A percentile compares a stretch with the other conserved stretches of the same genome.
Conservation (phyloP, 2,888 invertebrate species). For the Drosophila flavopinicola region DNA sequence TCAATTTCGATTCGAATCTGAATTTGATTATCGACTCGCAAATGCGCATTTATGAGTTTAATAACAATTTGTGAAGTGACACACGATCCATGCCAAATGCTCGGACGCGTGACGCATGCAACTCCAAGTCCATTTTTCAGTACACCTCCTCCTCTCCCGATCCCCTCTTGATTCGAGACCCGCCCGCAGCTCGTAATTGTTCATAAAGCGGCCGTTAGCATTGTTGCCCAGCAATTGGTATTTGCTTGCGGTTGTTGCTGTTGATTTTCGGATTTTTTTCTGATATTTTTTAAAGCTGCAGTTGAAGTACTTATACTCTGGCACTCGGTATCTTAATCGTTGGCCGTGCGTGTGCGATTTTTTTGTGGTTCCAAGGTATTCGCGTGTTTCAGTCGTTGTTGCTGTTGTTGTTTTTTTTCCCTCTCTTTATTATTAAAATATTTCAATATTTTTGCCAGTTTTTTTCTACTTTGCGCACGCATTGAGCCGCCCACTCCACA, state of each 20-base stretch:
- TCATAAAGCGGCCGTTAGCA: conserved; percentile 80
- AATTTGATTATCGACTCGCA: conserved; percentile 45
- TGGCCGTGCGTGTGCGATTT: conserved; percentile 72
- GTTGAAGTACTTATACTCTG: conserved; percentile 55
- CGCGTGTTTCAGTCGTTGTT: conserved; percentile 54
- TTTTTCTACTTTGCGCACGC: conserved; percentile 58
- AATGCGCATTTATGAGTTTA: conserved; percentile 48
- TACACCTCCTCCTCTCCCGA: neutral
- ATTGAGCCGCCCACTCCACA: conserved; percentile 73
- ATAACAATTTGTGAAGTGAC: conserved; percentile 64
- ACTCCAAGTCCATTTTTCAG: conserved; percentile 35
- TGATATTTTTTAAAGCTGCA: conserved; percentile 37
- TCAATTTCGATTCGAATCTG: conserved; percentile 29
- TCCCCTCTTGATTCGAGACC: neutral
- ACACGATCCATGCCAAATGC: conserved; percentile 41
- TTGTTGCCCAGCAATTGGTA: conserved; percentile 56
- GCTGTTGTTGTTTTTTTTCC: conserved; percentile 18
- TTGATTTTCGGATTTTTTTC: conserved; percentile 16
- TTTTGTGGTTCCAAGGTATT: conserved; percentile 77
- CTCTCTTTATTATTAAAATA: conserved; percentile 65
- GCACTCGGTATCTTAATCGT: conserved; percentile 69
- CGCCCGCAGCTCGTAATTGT: conserved; percentile 67
- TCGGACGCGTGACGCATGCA: conserved; percentile 72
- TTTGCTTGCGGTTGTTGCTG: conserved; percentile 37
- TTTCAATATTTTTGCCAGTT: conserved; percentile 51